Evolutionary conservation across 1,140 invertebrate species (phyloP).

Genomic region (Physella acuta): DNA sequence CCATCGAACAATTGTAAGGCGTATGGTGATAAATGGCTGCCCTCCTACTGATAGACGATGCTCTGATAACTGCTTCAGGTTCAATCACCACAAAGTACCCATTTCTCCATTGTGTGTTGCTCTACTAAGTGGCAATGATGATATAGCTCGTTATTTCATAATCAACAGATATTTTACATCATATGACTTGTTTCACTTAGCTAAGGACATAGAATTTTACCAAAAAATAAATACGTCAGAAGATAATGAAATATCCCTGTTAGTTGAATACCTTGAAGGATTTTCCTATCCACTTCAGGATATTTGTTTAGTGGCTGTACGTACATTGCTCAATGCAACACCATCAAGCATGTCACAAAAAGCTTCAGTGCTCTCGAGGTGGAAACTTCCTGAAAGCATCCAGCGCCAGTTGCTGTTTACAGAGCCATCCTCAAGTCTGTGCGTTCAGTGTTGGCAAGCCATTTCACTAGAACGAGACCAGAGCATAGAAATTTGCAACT

Average conservation of each 20-base stretch:
- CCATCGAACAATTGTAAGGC: neutral
- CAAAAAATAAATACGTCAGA: neutral
- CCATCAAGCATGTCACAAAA: neutral
- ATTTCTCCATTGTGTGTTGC: slow-evolving; percentile 14
- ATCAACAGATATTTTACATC: slow-evolving; percentile 6
- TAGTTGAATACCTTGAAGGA: neutral
- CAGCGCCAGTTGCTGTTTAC: neutral
- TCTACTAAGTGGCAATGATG: neutral
- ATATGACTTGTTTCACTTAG: neutral
- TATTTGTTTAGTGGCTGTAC: neutral
- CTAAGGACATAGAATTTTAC: slow-evolving; percentile 1
- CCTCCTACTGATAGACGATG: slow-evolving; percentile 13
- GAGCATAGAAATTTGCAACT: neutral
- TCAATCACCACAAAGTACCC: neutral
- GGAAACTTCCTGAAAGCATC: neutral
- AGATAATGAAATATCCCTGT: neutral
- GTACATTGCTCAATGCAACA: neutral
- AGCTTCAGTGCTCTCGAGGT: no score
- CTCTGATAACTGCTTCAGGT: neutral
- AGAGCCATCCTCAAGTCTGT: neutral
- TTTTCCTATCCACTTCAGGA: neutral
- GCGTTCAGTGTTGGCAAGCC: neutral
- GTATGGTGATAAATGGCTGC: slow-evolving; percentile 16
- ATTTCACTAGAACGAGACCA: neutral
- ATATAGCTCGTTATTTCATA: slow-evolving; percentile 8